Percentiles rank a stretch among this genome's conserved stretches.
These are phyloP conservation scores for Palaemon carinicauda DNA, from an alignment of 1,140 invertebrate species.

Conservation along the genomic window DNA sequence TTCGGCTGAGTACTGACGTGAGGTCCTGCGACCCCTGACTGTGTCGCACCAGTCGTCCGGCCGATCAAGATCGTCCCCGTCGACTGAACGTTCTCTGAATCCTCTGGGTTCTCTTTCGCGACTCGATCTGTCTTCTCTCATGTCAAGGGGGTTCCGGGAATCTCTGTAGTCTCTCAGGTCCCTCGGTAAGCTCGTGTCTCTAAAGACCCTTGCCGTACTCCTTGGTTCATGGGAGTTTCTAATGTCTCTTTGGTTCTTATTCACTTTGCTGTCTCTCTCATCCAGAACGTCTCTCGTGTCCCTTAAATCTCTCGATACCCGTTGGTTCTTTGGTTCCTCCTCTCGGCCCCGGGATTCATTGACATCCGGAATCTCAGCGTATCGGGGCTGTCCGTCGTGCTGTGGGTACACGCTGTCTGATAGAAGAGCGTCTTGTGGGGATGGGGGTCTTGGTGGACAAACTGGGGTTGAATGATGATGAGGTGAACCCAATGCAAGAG, in stretches of 20 bases:
- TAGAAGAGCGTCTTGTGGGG: conserved; percentile 26
- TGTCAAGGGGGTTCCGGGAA: not conserved
- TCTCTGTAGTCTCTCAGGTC: conserved; percentile 28
- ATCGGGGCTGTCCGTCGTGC: conserved; percentile 35
- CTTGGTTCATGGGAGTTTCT: not conserved
- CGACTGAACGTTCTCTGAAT: conserved; percentile 3
- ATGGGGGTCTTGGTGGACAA: not conserved
- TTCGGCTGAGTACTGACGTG: not conserved
- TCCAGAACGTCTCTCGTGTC: not conserved
- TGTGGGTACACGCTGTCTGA: conserved; percentile 52
- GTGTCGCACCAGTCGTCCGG: not conserved
- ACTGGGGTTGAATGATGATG: conserved; percentile 26
- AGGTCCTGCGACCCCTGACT: not conserved
- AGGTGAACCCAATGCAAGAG: not conserved
- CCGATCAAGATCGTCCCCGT: conserved; percentile 17
- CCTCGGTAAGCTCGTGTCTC: conserved; percentile 32
- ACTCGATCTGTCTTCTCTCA: not conserved
- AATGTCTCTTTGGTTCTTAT: not conserved
- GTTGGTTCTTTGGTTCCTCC: not conserved
- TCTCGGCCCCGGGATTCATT: not conserved
- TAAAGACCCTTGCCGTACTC: not conserved
- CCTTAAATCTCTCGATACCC: conserved; percentile 29
- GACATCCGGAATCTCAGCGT: conserved; percentile 38
- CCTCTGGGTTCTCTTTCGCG: not conserved
- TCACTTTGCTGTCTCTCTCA: not conserved